Conservation (phyloP, 2,888 invertebrate genomes). For the Meandrusa payeni region DNA sequence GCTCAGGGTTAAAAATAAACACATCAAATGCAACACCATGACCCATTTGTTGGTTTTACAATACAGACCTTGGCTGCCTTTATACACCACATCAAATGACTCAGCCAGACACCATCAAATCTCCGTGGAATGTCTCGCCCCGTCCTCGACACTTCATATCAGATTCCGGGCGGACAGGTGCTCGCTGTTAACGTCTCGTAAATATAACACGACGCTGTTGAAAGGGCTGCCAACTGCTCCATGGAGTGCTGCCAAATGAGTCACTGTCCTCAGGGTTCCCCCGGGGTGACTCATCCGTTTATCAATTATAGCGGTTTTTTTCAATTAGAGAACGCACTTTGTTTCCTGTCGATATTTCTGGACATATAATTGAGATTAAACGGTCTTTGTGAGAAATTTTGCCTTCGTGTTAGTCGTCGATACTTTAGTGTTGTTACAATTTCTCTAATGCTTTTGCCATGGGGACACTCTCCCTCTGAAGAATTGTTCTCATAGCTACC, state of each 20-base stretch:
- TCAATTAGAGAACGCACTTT: too few species aligned
- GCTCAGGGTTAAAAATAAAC: constrained; percentile 1
- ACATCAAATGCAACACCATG: constrained; percentile 2
- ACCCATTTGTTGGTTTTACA: constrained; percentile 4
- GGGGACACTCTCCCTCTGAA: too few species aligned
- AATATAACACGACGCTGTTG: constrained; percentile 6
- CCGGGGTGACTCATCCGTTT: constrained; percentile 19
- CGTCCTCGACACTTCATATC: constrained; percentile 8
- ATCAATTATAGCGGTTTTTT: constrained; percentile 4
- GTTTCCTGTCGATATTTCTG: constrained; percentile 12
- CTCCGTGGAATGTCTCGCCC: neutral
- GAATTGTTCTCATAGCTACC: too few species aligned
- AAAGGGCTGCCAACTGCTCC: constrained; percentile 8
- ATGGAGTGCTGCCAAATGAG: constrained; percentile 25
- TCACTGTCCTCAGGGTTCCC: constrained; percentile 27
- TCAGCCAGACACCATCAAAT: constrained; percentile 8
- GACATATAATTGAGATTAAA: too few species aligned
- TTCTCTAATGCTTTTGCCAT: too few species aligned
- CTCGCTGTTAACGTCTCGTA: constrained; percentile 12
- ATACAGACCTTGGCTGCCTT: constrained; percentile 17
- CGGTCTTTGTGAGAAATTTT: too few species aligned
- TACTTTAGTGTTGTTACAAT: too few species aligned
- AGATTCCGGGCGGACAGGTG: constrained; percentile 14
- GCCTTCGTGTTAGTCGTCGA: too few species aligned
- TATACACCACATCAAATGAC: constrained; percentile 2